Conservation (phyloP, 2,113 vertebrate genomes). For the Ammodytes marinus region DNA sequence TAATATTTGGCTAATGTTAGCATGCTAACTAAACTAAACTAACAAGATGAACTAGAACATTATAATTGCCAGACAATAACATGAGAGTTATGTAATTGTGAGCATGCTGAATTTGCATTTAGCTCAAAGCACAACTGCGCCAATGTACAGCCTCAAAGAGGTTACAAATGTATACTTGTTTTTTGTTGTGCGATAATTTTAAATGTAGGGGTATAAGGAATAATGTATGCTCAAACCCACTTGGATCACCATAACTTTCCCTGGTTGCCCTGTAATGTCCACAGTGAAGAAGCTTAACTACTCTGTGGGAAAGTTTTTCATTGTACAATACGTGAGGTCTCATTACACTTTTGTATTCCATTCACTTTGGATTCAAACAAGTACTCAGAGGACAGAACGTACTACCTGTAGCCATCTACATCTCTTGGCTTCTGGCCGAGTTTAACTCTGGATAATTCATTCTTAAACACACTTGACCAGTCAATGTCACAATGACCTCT, state of each 20-base stretch:
- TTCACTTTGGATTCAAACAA: not conserved
- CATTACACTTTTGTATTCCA: not conserved
- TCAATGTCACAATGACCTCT: constrained; percentile 43
- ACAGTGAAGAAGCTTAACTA: not conserved
- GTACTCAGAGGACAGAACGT: not conserved
- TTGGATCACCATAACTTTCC: not conserved
- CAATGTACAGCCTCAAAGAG: not conserved
- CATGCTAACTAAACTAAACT: not conserved
- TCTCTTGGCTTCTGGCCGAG: constrained; percentile 46
- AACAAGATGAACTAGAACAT: not conserved
- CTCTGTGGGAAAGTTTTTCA: not conserved
- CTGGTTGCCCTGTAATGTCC: not conserved
- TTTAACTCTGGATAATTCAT: constrained; percentile 34
- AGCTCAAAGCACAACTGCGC: not conserved
- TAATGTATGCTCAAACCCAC: not conserved
- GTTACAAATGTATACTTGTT: not conserved
- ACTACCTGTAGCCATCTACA: constrained; percentile 5
- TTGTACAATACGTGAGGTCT: not conserved
- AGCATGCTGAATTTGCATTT: not conserved
- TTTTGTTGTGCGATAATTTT: not conserved
- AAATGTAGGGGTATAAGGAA: not conserved
- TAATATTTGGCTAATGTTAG: not conserved
- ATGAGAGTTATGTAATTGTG: not conserved
- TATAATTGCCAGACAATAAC: not conserved
- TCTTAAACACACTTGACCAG: constrained; percentile 51